These are phyloP conservation scores for Pipistrellus pipistrellus DNA, from an alignment of 2,797 vertebrate genomes.

Conservation along the genomic window DNA sequence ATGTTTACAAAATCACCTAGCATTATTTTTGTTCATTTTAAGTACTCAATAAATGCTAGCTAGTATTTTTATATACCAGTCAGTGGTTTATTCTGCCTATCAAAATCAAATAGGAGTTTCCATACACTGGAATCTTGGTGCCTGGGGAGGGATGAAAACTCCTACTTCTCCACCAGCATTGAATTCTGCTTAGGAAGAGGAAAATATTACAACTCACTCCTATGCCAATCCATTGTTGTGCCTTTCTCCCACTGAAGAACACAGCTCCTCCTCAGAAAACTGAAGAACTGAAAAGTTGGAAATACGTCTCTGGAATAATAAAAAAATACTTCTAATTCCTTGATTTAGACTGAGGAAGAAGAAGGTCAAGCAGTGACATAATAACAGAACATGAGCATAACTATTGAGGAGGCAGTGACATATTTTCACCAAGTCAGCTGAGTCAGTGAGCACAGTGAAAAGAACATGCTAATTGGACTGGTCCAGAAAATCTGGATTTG, in stretches of 20 bases:
- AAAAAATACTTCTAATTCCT: background rate
- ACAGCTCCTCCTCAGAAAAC: background rate
- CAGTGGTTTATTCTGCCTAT: background rate
- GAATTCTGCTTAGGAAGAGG: background rate
- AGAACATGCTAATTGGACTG: background rate
- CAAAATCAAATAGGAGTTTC: background rate
- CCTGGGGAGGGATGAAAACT: background rate
- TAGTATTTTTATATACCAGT: background rate
- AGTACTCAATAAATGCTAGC: background rate
- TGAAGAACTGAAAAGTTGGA: background rate
- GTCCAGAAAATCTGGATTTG: conserved; percentile 36
- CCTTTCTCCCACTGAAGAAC: conserved; percentile 15
- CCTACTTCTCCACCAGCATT: background rate
- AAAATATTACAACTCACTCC: background rate
- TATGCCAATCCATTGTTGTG: background rate
- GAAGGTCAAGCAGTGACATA: background rate
- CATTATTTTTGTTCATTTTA: background rate
- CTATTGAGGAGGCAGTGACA: background rate
- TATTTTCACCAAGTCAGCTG: conserved; percentile 7
- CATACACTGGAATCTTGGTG: background rate
- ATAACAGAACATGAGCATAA: background rate
- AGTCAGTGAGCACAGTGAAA: background rate
- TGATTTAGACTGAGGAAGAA: conserved; percentile 37
- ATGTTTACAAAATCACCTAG: background rate
- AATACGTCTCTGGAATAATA: background rate